These are phyloP conservation scores for Echinometra lucunter DNA, from an alignment of 53 echinoderm and acorn worm species.

Conservation along the genomic window DNA sequence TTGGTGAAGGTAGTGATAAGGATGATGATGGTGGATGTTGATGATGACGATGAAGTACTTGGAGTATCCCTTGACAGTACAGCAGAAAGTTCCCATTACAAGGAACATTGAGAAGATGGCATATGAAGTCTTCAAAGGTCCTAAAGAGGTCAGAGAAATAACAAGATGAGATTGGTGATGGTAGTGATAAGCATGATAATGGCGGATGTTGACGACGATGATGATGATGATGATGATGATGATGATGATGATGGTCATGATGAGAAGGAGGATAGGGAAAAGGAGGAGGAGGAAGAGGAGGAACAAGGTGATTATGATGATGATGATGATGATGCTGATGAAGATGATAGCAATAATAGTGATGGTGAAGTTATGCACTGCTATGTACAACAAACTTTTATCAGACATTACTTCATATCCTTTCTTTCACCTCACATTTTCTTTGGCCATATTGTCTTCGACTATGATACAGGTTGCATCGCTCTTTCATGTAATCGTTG, in stretches of 20 bases:
- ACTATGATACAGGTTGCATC: conserved; percentile 69
- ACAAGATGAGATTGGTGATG: neutral
- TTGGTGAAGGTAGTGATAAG: neutral
- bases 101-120: neutral
- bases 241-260: neutral
- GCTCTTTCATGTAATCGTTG: conserved; percentile 77
- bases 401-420: neutral
- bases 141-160: neutral
- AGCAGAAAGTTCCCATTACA: no score
- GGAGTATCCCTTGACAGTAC: neutral
- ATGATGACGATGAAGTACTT: neutral
- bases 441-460: neutral
- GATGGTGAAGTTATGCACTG: no score
- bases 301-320: neutral
- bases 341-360: neutral
- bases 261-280: neutral
- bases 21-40: neutral
- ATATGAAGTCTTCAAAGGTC: neutral
- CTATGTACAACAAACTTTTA: no score
- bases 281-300: neutral
- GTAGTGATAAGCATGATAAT: no score
- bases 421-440: neutral
- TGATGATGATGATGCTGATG: neutral
- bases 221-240: neutral
- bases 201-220: neutral